phyloP scores from a whole-genome alignment of 1,140 invertebrate species.

The Drosophila albomicans region DNA sequence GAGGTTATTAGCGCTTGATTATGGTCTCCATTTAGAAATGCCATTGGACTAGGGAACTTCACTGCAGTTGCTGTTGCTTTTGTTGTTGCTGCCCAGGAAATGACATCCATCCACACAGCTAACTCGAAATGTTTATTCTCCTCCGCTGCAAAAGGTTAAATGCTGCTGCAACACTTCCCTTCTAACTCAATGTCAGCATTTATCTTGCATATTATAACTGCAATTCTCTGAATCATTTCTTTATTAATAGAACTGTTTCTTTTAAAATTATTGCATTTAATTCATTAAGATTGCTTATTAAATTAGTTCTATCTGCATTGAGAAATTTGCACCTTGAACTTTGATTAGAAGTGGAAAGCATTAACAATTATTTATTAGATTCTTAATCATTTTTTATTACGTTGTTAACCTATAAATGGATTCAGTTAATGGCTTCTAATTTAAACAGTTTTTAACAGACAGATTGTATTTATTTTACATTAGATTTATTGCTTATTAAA shows the following conservation, averaged over 20 bases:
- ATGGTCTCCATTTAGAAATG: slow-evolving; percentile 65
- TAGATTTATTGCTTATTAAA: no score
- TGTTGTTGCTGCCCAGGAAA: background rate
- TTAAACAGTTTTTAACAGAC: no score
- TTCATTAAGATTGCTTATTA: no score
- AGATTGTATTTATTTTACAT: no score
- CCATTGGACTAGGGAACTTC: slow-evolving; percentile 26
- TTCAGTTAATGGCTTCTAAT: no score
- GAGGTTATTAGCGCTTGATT: slow-evolving; percentile 80
- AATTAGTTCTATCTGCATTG: no score
- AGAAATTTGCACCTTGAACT: no score
- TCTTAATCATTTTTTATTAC: no score
- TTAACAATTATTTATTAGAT: no score
- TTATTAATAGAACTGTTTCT: background rate
- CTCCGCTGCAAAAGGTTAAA: slow-evolving; percentile 1
- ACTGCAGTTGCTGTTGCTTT: background rate
- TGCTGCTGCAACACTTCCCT: background rate
- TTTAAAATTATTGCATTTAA: no score
- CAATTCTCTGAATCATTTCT: slow-evolving; percentile 1
- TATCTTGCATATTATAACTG: background rate
- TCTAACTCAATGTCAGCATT: background rate
- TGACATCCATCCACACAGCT: background rate
- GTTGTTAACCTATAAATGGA: no score
- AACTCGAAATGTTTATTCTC: background rate
- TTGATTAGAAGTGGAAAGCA: no score